These are phyloP conservation scores for Heterocephalus glaber DNA, from an alignment of 2,113 vertebrate species.

Conservation along the genomic window DNA sequence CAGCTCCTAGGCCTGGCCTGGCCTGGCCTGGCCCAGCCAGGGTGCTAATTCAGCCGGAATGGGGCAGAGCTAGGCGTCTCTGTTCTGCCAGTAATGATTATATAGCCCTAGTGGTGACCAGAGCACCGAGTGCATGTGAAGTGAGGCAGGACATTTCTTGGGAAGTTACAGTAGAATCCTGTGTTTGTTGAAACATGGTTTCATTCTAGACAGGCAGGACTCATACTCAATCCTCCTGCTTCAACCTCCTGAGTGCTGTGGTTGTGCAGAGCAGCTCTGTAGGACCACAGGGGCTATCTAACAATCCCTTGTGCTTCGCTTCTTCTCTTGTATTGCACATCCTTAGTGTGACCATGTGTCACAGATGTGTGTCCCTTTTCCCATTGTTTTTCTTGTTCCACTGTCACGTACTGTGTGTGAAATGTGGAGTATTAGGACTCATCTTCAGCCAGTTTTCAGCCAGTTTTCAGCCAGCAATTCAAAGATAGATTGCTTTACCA, in stretches of 20 bases:
- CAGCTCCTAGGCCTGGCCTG: too few species aligned
- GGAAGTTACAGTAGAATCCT: too few species aligned
- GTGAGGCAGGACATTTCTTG: too few species aligned
- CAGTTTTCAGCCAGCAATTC: not conserved
- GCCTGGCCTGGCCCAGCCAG: too few species aligned
- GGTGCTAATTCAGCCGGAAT: not conserved
- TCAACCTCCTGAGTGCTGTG: not conserved
- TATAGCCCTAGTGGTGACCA: accelerated
- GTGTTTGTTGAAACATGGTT: too few species aligned
- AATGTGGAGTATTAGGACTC: not conserved
- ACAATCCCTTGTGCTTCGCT: too few species aligned
- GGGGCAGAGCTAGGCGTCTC: too few species aligned
- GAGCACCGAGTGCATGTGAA: not conserved
- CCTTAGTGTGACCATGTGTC: not conserved
- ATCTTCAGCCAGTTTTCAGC: not conserved
- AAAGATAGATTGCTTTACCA: not conserved
- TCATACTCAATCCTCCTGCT: too few species aligned
- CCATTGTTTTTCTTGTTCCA: not conserved
- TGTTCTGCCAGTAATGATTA: not conserved
- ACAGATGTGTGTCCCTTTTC: not conserved
- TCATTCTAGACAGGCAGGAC: too few species aligned
- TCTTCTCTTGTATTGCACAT: not conserved
- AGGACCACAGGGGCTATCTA: too few species aligned
- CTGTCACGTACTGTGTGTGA: not conserved
- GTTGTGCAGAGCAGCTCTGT: too few species aligned